Percentiles rank a stretch among this genome's conserved stretches.
phyloP scores from a whole-genome alignment of 2,888 invertebrate genomes.

The Trypoxylon attenuatum region DNA sequence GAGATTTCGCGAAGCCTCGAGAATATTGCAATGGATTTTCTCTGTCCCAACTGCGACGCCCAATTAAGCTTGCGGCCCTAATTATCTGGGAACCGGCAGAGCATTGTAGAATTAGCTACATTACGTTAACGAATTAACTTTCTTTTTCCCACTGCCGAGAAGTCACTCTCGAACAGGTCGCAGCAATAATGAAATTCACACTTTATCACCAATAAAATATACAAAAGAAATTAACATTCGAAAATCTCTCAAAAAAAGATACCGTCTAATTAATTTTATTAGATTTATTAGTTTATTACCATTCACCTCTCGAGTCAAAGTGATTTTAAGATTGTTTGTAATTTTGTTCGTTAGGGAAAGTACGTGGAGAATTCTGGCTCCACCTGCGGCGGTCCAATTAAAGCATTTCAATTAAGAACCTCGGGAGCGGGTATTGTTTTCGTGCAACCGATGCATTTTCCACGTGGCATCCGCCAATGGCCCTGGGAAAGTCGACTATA shows the following conservation, averaged over 20 bases:
- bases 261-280: too few relatives aligned
- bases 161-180: slow-evolving; percentile 14
- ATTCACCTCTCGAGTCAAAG: too few relatives aligned
- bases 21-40: slow-evolving; percentile 24
- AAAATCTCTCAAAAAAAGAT: too few relatives aligned
- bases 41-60: slow-evolving; percentile 20
- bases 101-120: slow-evolving; percentile 40
- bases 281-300: too few relatives aligned
- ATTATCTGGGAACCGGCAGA: slow-evolving; percentile 34
- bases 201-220: too few relatives aligned
- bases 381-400: slow-evolving; percentile 35
- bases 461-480: slow-evolving; percentile 30
- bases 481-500: slow-evolving; percentile 45
- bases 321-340: too few relatives aligned
- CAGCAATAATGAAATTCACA: too few relatives aligned
- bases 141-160: slow-evolving; percentile 26
- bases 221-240: too few relatives aligned
- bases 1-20: slow-evolving; percentile 1
- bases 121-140: slow-evolving; percentile 29
- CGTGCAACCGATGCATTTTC: slow-evolving; percentile 41
- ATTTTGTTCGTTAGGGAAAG: too few relatives aligned
- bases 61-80: slow-evolving; percentile 34
- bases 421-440: slow-evolving; percentile 40
- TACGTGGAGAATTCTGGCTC: too few relatives aligned
- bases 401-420: slow-evolving; percentile 52